These are phyloP conservation scores for Psilopsiagon aymara DNA, from an alignment of 2,113 vertebrate species.

Conservation along the genomic window DNA sequence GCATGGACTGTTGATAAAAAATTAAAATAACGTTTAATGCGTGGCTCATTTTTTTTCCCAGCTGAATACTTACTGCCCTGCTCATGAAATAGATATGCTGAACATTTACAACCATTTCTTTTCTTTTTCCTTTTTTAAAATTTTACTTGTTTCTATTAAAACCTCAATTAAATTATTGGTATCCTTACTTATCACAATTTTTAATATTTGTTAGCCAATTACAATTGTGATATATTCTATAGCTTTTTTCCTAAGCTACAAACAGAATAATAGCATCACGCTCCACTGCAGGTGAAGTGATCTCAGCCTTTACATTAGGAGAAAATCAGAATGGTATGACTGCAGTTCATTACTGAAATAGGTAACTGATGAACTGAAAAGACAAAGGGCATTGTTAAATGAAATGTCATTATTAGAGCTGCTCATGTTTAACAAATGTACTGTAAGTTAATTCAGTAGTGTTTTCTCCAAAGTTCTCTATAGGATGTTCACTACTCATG, in stretches of 20 bases:
- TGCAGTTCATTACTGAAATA: conserved; percentile 87
- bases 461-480: conserved; percentile 80
- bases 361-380: conserved; percentile 88
- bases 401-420: conserved; percentile 88
- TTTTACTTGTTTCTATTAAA: conserved; percentile 63
- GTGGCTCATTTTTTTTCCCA: conserved; percentile 64
- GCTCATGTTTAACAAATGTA: conserved; percentile 88
- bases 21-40: conserved; percentile 76
- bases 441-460: conserved; percentile 84
- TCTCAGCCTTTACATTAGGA: conserved; percentile 85
- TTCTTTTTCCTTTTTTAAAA: neutral
- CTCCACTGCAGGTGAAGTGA: conserved; percentile 83
- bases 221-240: conserved; percentile 77
- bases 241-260: conserved; percentile 78
- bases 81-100: conserved; percentile 59
- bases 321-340: conserved; percentile 84
- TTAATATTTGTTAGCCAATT: conserved; percentile 78
- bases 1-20: conserved; percentile 75
- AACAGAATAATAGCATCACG: conserved; percentile 85
- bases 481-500: conserved; percentile 64
- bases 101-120: neutral
- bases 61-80: conserved; percentile 61
- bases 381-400: conserved; percentile 89
- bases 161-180: conserved; percentile 66
- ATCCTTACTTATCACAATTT: conserved; percentile 56